Evolutionary conservation across 2,888 invertebrate genomes (phyloP).

Genomic region (Mesorhabditis belari): DNA sequence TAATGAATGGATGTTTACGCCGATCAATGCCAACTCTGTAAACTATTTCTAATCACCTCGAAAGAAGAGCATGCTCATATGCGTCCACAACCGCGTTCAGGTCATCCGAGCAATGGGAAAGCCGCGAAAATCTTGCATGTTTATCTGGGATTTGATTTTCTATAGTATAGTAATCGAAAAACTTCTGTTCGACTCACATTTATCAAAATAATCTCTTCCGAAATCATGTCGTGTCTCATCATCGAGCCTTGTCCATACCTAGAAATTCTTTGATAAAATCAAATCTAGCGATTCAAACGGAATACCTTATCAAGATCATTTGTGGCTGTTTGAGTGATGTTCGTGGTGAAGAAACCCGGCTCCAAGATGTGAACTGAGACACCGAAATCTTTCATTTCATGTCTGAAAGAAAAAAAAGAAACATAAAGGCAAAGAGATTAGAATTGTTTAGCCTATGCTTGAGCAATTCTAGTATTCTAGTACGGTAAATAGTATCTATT

Average conservation of each 20-base stretch:
- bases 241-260: constrained; percentile 21
- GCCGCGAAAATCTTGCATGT: constrained; percentile 23
- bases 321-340: constrained; percentile 33
- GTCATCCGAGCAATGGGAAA: constrained; percentile 24
- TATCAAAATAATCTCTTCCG: constrained; percentile 23
- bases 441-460: background rate
- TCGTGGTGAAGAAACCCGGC: constrained; percentile 47
- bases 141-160: too few relatives aligned
- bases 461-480: background rate
- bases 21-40: too few relatives aligned
- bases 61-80: constrained; percentile 27
- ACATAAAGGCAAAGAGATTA: too few relatives aligned
- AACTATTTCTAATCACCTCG: too few relatives aligned
- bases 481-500: background rate
- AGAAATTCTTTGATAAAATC: too few relatives aligned
- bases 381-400: constrained; percentile 37
- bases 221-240: constrained; percentile 20
- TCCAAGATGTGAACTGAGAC: constrained; percentile 40
- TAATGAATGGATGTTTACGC: too few relatives aligned
- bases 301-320: constrained; percentile 21
- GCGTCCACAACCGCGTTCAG: constrained; percentile 28
- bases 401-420: too few relatives aligned
- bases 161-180: too few relatives aligned
- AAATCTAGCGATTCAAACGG: background rate
- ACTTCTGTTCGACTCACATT: constrained; percentile 12